These are phyloP conservation scores for Capitulum mitella DNA, from an alignment of 2,888 invertebrate genomes.

Conservation along the genomic window DNA sequence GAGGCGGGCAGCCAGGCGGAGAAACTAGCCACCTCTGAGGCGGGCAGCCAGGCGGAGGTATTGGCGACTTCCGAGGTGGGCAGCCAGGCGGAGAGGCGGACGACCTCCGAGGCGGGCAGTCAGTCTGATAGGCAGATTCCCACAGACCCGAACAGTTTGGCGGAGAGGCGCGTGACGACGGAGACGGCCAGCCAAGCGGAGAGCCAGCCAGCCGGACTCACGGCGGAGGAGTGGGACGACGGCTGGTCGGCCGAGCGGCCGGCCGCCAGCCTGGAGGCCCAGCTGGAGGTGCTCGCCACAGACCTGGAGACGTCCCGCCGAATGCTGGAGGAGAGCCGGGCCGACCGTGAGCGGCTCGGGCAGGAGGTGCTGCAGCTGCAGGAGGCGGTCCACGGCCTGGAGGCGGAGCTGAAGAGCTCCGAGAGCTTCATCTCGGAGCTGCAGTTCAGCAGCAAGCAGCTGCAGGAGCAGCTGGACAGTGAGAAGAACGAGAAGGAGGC, in stretches of 20 bases:
- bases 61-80: neutral
- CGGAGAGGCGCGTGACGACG: neutral
- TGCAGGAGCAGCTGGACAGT: slow-evolving; percentile 64
- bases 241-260: neutral
- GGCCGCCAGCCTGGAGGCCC: neutral
- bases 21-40: neutral
- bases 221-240: neutral
- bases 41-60: neutral
- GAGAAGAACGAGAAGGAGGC: slow-evolving; percentile 56
- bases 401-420: neutral
- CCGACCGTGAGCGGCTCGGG: neutral
- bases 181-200: too few relatives aligned
- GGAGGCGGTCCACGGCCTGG: neutral
- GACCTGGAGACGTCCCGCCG: neutral
- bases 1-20: neutral
- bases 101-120: neutral
- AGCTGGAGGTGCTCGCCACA: neutral
- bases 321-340: neutral
- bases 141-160: too few relatives aligned
- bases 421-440: neutral
- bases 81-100: neutral
- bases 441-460: slow-evolving; percentile 41
- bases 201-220: too few relatives aligned
- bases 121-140: neutral
- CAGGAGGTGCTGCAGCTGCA: neutral